These are phyloP conservation scores for Acrocephalus kingi DNA, from an alignment of 2,113 vertebrate genomes.

Conservation along the genomic window DNA sequence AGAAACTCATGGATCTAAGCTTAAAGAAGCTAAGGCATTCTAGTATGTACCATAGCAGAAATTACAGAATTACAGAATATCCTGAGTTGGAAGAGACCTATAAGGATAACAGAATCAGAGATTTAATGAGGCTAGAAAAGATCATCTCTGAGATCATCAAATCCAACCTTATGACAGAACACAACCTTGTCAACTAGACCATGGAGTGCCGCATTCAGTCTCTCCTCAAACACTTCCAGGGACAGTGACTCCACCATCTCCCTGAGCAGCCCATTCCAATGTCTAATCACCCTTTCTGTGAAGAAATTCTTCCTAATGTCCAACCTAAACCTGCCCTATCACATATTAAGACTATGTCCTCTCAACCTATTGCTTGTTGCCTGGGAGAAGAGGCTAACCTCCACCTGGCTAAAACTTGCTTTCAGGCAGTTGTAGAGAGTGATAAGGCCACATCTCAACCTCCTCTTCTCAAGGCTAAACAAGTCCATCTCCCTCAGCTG, in stretches of 20 bases:
- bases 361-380: background rate
- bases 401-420: no score
- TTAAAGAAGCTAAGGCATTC: background rate
- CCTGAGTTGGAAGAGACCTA: background rate
- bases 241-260: background rate
- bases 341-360: background rate
- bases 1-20: background rate
- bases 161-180: background rate
- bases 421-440: background rate
- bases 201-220: background rate
- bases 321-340: background rate
- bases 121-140: background rate
- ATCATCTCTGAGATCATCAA: fast-evolving
- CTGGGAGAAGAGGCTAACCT: background rate
- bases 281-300: background rate
- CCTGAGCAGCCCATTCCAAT: background rate
- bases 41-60: background rate
- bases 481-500: background rate
- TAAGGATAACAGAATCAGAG: background rate
- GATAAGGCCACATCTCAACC: background rate
- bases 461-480: background rate
- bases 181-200: background rate
- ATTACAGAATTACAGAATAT: background rate
- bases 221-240: background rate
- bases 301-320: background rate